Evolutionary conservation across 1,140 invertebrate species (phyloP).

Genomic region (Phymastichus coffea): DNA sequence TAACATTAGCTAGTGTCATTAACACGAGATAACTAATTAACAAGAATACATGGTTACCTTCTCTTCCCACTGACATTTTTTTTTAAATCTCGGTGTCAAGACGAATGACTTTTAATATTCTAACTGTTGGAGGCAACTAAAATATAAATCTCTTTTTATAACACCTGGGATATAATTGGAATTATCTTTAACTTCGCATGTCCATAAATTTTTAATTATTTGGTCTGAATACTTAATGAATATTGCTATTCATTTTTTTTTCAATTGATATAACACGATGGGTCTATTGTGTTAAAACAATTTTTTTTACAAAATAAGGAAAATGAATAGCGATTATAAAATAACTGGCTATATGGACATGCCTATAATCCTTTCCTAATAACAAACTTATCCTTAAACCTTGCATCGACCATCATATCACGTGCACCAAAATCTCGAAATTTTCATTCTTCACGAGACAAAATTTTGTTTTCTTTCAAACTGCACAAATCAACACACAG

Average conservation of each 20-base stretch:
- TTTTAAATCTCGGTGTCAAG: conserved; percentile 14
- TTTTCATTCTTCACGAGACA: conserved; percentile 13
- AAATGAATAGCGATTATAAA: neutral
- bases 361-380: neutral
- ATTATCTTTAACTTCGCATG: conserved; percentile 10
- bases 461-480: conserved; percentile 17
- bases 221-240: neutral
- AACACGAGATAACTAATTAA: neutral
- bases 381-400: conserved; percentile 13
- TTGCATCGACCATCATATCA: conserved; percentile 22
- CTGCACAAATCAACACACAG: conserved; percentile 16
- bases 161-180: conserved; percentile 17
- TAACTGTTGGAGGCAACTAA: conserved; percentile 7
- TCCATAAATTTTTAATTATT: conserved; percentile 13
- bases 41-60: neutral
- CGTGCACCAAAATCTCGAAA: conserved; percentile 16
- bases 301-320: neutral
- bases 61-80: conserved; percentile 12
- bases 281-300: neutral
- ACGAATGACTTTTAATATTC: conserved; percentile 18
- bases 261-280: neutral
- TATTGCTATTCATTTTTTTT: neutral
- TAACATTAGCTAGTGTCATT: no score
- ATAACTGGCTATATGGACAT: conserved; percentile 6
- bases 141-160: neutral